phyloP scores from a whole-genome alignment of 2,797 vertebrate species.

The Spatula versicolor region DNA sequence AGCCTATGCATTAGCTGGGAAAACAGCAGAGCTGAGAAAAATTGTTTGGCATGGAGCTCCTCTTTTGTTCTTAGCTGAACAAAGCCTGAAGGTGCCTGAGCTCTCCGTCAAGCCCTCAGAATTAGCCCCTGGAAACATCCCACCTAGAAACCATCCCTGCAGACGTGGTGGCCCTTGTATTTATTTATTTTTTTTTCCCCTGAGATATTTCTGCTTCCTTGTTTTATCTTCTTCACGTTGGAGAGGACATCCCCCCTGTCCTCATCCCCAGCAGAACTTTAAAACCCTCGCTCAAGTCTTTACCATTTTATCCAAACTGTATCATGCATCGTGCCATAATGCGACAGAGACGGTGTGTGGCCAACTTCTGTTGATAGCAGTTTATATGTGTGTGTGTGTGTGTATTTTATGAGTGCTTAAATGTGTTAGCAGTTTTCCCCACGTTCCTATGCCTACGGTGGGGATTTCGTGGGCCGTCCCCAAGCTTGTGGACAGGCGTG shows the following conservation, averaged over 20 bases:
- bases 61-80: neutral
- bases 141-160: neutral
- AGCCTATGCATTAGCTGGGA: neutral
- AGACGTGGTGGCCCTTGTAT: neutral
- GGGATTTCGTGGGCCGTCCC: neutral
- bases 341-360: neutral
- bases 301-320: neutral
- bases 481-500: rapidly evolving
- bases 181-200: neutral
- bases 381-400: neutral
- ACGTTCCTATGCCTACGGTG: neutral
- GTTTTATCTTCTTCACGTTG: neutral
- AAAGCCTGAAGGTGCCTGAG: neutral
- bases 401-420: neutral
- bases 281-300: neutral
- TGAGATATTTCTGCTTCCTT: neutral
- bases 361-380: neutral
- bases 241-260: neutral
- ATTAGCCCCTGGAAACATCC: neutral
- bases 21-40: neutral
- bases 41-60: neutral
- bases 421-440: neutral
- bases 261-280: neutral
- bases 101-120: neutral
- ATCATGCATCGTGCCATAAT: neutral